These are phyloP conservation scores for Achroia grisella DNA, from an alignment of 1,140 invertebrate species.

Conservation along the genomic window DNA sequence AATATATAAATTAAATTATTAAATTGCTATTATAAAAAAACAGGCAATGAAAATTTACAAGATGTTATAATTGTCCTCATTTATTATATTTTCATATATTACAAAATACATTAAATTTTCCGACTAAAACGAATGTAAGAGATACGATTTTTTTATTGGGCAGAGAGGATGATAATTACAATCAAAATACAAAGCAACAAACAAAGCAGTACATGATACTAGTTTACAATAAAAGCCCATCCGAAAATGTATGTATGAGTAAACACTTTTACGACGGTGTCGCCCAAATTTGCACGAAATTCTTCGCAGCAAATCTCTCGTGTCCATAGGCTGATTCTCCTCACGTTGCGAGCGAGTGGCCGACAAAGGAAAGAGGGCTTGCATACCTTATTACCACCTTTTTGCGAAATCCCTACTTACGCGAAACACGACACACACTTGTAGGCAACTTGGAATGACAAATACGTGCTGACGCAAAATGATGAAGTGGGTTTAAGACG, in stretches of 20 bases:
- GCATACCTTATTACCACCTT: slow-evolving; percentile 71
- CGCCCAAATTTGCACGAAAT: slow-evolving; percentile 34
- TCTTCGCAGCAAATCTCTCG: slow-evolving; percentile 51
- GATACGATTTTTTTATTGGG: too few species aligned
- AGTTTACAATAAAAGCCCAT: slow-evolving; percentile 9
- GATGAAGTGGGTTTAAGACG: slow-evolving; percentile 11
- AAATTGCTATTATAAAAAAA: too few species aligned
- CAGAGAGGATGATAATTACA: too few species aligned
- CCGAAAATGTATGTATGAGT: slow-evolving; percentile 36
- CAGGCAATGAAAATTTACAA: too few species aligned
- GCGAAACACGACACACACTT: slow-evolving; percentile 55
- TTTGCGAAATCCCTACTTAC: slow-evolving; percentile 63
- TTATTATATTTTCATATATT: too few species aligned
- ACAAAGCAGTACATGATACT: too few species aligned
- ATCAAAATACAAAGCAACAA: too few species aligned
- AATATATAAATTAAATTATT: too few species aligned
- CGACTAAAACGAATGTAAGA: too few species aligned
- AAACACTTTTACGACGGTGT: slow-evolving; percentile 44
- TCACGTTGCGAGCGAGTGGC: slow-evolving; percentile 66
- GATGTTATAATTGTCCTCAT: too few species aligned
- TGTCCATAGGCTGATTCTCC: slow-evolving; percentile 38
- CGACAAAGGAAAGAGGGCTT: slow-evolving; percentile 70
- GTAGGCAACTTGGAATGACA: slow-evolving; percentile 51
- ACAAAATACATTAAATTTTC: too few species aligned
- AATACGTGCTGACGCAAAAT: slow-evolving; percentile 42